Base-by-base conservation (phyloP, 30 jellyfish, hydroid and myxozoan species). In the Turritopsis rubra region DNA sequence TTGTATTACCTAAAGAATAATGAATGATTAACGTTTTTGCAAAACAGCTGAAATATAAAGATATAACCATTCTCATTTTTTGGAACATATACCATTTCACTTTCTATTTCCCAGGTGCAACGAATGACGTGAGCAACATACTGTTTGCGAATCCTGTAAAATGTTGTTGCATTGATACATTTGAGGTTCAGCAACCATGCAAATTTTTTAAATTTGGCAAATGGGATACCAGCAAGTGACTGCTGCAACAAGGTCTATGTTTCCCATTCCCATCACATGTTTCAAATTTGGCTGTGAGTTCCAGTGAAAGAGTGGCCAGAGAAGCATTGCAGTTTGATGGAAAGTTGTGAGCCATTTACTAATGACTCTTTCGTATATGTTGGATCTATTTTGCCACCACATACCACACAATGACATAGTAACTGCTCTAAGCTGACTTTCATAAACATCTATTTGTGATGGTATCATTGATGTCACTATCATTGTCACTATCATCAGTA, bases 101-200 rank as follows among this genome's bases (percentile, higher is more conserved):
- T 60, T 60, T 60, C 73, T 60, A 18, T 60, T 60, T 60, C 73
- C 73, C 73, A 60, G 21, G 73, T 60, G 22, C 21, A 21, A 18
- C 73, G n/a, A 18, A 60, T 60, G 22, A 60, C 73, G 73, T 21
- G 73, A 18, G 73, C 73, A 21, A 60, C 73, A 60, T 60, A 60
- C 21, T 60, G 22, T 60, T 60, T 60, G 19, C 73, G 19, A 60
- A 21, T 21, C 22, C 21, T 60, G 73, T 60, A 60, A 23, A 60
- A 60, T 60, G 73, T 60, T 23, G 73, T 18, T 18, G 22, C 21
- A 60, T 60, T 21, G 0, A 60, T 21, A 60, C 19, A 60, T 23
- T 60, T 60, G 22, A 60, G 21, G 21, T 60, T 60, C 73, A 60
- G 19, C 19, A 60, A 18, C 73, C 73, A 60, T 18, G 73, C 73